Percentiles rank a stretch among this genome's conserved stretches.
Conservation (phyloP, 2,797 vertebrate species). For the Sebastes reedi region DNA sequence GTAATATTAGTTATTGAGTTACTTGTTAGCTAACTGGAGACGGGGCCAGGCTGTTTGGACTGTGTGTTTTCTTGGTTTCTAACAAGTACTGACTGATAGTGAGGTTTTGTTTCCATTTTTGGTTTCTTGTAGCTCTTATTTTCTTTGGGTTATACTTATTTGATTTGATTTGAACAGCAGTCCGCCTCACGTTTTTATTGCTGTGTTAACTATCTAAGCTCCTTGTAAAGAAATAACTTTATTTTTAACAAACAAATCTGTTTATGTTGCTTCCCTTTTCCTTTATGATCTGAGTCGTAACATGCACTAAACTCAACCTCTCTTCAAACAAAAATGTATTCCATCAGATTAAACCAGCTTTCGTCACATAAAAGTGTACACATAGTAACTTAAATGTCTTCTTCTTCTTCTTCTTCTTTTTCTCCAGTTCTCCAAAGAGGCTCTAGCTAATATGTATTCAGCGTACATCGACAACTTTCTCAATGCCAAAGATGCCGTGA, state of each 20-base stretch:
- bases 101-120: background rate
- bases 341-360: background rate
- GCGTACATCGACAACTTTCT: conserved; percentile 99
- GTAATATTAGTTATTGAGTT: too few relatives aligned
- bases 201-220: background rate
- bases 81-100: background rate
- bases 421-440: conserved; percentile 94
- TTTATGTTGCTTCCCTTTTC: background rate
- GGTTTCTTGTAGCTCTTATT: background rate
- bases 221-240: background rate
- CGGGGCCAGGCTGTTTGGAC: background rate
- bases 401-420: background rate
- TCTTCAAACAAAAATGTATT: background rate
- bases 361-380: background rate
- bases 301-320: accelerated
- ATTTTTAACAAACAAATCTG: background rate
- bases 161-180: background rate
- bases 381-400: background rate
- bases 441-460: conserved; percentile 95
- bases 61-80: background rate
- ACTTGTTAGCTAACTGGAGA: too few relatives aligned
- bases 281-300: background rate
- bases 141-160: background rate
- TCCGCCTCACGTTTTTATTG: background rate
- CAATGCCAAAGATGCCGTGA: conserved; percentile 96